A percentile compares a stretch with the other conserved stretches of the same genome.
Conservation (phyloP, 2,888 invertebrate species). For the Ophion slaviceki region DNA sequence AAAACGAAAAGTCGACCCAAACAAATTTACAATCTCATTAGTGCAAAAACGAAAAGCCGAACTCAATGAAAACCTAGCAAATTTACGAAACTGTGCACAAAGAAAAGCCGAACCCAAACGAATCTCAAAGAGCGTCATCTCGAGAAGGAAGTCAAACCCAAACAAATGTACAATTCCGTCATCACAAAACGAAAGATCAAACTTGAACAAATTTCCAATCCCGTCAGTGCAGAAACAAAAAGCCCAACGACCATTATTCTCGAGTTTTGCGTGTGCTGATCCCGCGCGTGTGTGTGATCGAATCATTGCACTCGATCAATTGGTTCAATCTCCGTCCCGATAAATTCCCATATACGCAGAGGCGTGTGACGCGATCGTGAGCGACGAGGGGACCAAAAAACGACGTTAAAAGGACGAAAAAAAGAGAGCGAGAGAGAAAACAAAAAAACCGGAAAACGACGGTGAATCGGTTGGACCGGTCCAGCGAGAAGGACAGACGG, state of each 20-base stretch:
- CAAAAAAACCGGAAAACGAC: slow-evolving; percentile 10
- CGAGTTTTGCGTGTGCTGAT: slow-evolving; percentile 3
- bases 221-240: slow-evolving; percentile 15
- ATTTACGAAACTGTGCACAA: background rate
- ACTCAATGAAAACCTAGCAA: no score
- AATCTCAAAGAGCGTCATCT: background rate
- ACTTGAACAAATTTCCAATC: background rate
- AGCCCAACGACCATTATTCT: slow-evolving; percentile 7
- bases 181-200: background rate
- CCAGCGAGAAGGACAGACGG: background rate
- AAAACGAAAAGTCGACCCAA: no score
- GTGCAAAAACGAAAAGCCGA: no score
- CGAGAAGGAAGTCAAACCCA: background rate
- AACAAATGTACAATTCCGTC: background rate
- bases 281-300: slow-evolving; percentile 26
- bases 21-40: no score
- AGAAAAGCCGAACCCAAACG: background rate
- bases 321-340: slow-evolving; percentile 63
- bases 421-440: slow-evolving; percentile 23
- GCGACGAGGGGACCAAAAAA: slow-evolving; percentile 39
- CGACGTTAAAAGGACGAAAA: slow-evolving; percentile 13
- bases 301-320: slow-evolving; percentile 63
- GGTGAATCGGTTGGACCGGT: slow-evolving; percentile 25
- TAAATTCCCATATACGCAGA: slow-evolving; percentile 57
- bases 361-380: slow-evolving; percentile 52